Base-by-base conservation (phyloP, 1,140 invertebrate species). In the Lerema accius region DNA sequence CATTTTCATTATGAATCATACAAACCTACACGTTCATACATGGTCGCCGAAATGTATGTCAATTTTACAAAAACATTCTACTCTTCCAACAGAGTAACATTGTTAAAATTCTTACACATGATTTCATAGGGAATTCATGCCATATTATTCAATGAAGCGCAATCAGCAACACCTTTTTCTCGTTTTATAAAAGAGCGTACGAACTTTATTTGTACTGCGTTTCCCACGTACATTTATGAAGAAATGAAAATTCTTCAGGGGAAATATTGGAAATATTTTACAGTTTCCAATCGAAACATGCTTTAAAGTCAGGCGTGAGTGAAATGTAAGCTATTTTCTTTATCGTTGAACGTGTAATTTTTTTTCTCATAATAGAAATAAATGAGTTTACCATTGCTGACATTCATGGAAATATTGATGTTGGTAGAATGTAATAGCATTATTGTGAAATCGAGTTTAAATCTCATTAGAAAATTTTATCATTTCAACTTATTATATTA, bases 261-360 rank as follows among this genome's bases (percentile, higher is more conserved):
- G 40, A 64, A 55, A 58, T 58, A 74, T 77, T 67, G 69, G 65
- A 73, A 79, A 76, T 79, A 74, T 72, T 79, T 76, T 72, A 65
- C 71, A 76, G 70, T 80, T 76, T 77, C 69, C 69, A 73, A 72
- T 73, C 63, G 70, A 67, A 70, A 61, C 67, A 77, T 73, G 68
- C 68, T 75, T 77, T 75, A 76, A 73, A 71, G 71, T 76, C 69
- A 73, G 65, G 70, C 70, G 70, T 75, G 69, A 77, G 65, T 66
- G 66, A 73, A 80, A 75, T 76, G 53, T 56, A 77, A 76, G 67
- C 69, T 48, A 70, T 75, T 76, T 76, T 71, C 67, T 78, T 76
- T 76, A 78, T 76, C 73, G 61, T 65, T 49, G 62, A 68, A 76
- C 67, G 67, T 70, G 69, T 59, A 67, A 69, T 49, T 62, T 59